Percentiles rank a stretch among this genome's conserved stretches.
Conservation (phyloP, 2,113 vertebrate genomes). For the Tachuris rubrigastra region DNA sequence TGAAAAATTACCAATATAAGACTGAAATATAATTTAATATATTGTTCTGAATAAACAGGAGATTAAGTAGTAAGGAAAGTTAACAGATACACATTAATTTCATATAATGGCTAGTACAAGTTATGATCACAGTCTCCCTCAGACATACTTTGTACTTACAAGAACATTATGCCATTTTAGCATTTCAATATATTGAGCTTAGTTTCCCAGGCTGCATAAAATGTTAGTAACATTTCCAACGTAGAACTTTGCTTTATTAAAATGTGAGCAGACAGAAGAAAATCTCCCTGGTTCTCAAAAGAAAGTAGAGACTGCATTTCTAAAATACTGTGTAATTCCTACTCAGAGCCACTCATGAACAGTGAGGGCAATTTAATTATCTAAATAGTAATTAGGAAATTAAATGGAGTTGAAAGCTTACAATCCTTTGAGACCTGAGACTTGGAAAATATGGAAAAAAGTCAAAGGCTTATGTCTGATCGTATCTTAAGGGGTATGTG, state of each 20-base stretch:
- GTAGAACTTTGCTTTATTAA: not conserved
- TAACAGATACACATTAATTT: not conserved
- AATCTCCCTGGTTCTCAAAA: not conserved
- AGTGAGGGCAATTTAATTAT: constrained; percentile 7
- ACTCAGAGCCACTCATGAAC: not conserved
- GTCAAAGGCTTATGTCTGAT: not conserved
- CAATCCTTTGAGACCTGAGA: not conserved
- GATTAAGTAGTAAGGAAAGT: not conserved
- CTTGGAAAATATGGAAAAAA: not conserved
- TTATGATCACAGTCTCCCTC: not conserved
- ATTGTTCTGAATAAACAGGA: not conserved
- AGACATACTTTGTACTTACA: not conserved
- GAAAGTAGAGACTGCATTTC: not conserved
- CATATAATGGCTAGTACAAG: not conserved
- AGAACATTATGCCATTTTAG: not conserved
- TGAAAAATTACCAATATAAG: not conserved
- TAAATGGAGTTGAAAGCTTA: constrained; percentile 13
- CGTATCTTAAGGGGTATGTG: not conserved
- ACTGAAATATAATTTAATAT: not conserved
- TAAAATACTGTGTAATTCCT: not conserved
- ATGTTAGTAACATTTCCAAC: not conserved
- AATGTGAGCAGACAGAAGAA: not conserved
- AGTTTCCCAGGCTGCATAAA: not conserved
- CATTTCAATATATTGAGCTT: not conserved
- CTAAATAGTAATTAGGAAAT: constrained; percentile 45